phyloP scores from a whole-genome alignment of 2,113 vertebrate species.

The Erpornis zantholeuca region DNA sequence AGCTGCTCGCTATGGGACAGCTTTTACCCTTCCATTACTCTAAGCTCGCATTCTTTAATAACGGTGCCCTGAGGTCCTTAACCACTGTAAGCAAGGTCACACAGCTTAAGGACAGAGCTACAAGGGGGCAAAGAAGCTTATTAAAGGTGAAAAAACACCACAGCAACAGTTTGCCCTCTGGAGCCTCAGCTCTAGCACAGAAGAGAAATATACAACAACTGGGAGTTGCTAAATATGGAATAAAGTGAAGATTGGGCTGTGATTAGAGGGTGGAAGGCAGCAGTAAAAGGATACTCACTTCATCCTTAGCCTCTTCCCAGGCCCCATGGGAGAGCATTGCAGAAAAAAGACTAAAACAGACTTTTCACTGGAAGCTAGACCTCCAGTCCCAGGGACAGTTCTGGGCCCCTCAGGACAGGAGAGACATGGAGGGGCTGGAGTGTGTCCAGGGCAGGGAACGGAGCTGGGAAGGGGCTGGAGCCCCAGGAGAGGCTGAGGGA shows the following conservation, averaged over 20 bases:
- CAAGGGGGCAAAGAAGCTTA: neutral
- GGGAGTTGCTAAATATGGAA: neutral
- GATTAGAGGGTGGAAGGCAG: neutral
- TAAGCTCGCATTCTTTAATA: neutral
- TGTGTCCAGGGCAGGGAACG: neutral
- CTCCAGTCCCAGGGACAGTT: neutral
- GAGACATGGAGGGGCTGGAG: neutral
- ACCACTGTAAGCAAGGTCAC: neutral
- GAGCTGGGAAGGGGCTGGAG: neutral
- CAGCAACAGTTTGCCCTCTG: neutral
- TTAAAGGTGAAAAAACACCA: neutral
- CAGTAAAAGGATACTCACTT: neutral
- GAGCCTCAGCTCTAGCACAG: neutral
- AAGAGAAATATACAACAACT: neutral
- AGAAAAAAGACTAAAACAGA: neutral
- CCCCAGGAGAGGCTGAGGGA: neutral
- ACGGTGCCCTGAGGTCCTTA: neutral
- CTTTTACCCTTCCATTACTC: neutral
- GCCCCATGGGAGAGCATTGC: fast-evolving
- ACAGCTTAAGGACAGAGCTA: neutral
- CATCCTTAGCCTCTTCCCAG: neutral
- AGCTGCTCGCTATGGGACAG: neutral
- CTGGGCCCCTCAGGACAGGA: neutral
- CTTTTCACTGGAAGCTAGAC: neutral
- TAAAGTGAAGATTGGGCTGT: fast-evolving